phyloP scores from a whole-genome alignment of 2,113 vertebrate genomes.

The Notarius quadriscutis region DNA sequence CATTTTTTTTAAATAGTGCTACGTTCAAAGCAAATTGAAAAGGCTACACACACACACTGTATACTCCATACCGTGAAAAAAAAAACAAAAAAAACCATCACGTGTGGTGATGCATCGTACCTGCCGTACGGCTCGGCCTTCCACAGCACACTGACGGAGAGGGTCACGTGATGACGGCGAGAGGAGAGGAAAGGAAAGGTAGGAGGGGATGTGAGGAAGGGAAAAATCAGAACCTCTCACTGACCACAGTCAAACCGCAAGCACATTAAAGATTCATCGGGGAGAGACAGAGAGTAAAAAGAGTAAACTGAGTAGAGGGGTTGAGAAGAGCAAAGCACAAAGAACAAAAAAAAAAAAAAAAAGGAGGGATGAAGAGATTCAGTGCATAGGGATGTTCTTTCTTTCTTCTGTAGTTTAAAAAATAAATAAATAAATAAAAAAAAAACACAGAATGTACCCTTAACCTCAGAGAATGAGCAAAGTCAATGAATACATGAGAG shows the following conservation, averaged over 20 bases:
- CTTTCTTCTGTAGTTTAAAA: neutral
- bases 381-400: neutral
- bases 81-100: too few species aligned
- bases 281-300: conserved; percentile 14
- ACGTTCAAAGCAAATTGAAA: neutral
- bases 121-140: neutral
- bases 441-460: neutral
- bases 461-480: neutral
- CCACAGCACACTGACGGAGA: neutral
- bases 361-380: conserved; percentile 19
- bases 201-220: neutral
- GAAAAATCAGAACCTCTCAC: conserved; percentile 16
- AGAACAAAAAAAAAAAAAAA: neutral
- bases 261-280: conserved; percentile 34
- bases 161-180: neutral
- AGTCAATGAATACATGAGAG: neutral
- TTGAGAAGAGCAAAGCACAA: neutral
- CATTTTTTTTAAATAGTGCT: neutral
- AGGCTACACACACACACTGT: neutral
- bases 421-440: neutral
- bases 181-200: neutral
- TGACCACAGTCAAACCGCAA: conserved; percentile 37
- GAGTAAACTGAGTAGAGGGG: neutral
- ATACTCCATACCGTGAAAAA: neutral
- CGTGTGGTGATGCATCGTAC: too few species aligned